A percentile compares a stretch with the other conserved stretches of the same genome.
These are phyloP conservation scores for Oncopodura yosiiana DNA, from an alignment of 1,140 invertebrate genomes.

Conservation along the genomic window DNA sequence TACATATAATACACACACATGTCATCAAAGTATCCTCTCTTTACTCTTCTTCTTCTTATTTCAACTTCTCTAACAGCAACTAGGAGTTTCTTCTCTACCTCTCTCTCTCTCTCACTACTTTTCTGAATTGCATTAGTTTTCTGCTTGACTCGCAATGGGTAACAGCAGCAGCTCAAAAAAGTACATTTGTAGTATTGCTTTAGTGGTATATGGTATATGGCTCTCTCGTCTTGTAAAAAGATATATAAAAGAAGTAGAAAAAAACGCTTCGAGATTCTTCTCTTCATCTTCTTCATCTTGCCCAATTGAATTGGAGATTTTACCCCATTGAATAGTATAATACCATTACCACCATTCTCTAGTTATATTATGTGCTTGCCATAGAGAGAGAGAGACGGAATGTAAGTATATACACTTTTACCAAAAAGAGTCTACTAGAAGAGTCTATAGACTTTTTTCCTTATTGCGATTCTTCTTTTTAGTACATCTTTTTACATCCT, in stretches of 20 bases:
- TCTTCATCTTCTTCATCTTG: background rate
- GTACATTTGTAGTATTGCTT: too few relatives aligned
- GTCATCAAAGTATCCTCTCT: conserved; percentile 19
- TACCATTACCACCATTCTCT: conserved; percentile 4
- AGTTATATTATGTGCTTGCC: background rate
- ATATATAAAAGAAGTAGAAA: background rate
- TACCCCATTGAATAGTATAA: conserved; percentile 14
- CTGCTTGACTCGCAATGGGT: background rate
- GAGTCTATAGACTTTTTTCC: conserved; percentile 8
- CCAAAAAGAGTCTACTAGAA: background rate
- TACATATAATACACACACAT: background rate
- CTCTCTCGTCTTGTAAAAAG: too few relatives aligned
- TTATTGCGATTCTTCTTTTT: background rate
- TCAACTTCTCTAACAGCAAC: too few relatives aligned
- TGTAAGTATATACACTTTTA: too few relatives aligned
- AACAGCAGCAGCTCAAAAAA: too few relatives aligned
- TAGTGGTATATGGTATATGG: too few relatives aligned
- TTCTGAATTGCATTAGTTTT: conserved; percentile 20
- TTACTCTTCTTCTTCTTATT: too few relatives aligned
- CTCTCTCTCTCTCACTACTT: too few relatives aligned
- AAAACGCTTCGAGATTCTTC: background rate
- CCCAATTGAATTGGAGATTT: conserved; percentile 32
- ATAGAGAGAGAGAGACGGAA: background rate
- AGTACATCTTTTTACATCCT: background rate
- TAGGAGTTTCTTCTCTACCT: too few relatives aligned